Evolutionary conservation across 2,113 vertebrate species (phyloP).

Genomic region (Porphyrio hochstetteri): DNA sequence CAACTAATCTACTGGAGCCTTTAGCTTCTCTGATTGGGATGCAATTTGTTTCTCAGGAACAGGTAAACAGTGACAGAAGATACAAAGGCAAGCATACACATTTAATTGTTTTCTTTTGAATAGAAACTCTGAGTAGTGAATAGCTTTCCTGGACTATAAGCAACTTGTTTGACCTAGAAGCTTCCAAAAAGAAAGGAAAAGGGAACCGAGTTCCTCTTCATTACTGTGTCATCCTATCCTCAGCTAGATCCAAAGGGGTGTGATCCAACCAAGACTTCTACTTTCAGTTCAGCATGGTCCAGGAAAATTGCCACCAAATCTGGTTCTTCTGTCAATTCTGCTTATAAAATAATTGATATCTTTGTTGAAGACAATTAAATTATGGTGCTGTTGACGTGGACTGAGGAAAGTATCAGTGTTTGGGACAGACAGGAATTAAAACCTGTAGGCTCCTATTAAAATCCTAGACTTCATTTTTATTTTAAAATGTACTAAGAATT

Average conservation of each 20-base stretch:
- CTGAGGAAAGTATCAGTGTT: neutral
- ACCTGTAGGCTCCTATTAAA: neutral
- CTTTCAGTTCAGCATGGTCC: neutral
- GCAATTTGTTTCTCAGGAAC: neutral
- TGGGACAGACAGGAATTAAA: neutral
- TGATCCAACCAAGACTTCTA: neutral
- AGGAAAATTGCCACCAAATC: neutral
- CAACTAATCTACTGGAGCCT: neutral
- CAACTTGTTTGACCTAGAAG: neutral
- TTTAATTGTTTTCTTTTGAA: neutral
- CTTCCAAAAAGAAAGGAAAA: neutral
- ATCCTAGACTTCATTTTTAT: neutral
- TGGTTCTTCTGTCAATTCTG: neutral
- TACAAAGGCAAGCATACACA: neutral
- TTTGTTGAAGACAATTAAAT: neutral
- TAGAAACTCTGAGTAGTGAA: neutral
- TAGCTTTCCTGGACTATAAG: neutral
- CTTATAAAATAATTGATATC: neutral
- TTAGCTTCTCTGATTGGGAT: neutral
- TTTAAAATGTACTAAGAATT: neutral
- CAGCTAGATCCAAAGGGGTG: neutral
- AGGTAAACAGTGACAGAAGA: neutral
- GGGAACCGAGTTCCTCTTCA: neutral
- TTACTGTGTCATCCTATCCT: neutral
- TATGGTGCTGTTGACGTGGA: neutral